A percentile compares a stretch with the other conserved stretches of the same genome.
Conservation (phyloP, 2,797 vertebrate genomes). For the Intellagama lesueurii region DNA sequence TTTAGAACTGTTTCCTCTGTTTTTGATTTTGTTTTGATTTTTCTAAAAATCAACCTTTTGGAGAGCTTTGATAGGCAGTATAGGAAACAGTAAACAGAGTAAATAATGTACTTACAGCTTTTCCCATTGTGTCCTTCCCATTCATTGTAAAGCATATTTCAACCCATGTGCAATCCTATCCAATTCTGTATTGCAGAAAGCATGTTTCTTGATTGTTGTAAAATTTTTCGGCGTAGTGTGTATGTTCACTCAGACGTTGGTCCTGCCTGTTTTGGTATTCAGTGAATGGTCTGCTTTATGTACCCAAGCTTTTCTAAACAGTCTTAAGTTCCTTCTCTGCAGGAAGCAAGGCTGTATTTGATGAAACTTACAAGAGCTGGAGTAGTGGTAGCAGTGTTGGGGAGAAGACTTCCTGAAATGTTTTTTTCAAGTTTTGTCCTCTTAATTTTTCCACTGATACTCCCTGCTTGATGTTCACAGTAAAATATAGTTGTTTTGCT, state of each 20-base stretch:
- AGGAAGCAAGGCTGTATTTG: neutral
- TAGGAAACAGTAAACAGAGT: no score
- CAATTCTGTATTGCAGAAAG: neutral
- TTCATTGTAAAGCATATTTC: neutral
- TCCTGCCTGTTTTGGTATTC: neutral
- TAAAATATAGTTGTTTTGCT: neutral
- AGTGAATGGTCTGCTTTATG: neutral
- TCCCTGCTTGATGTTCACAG: neutral
- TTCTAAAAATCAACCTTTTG: no score
- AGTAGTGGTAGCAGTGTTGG: neutral
- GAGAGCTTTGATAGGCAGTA: no score
- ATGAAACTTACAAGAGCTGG: neutral
- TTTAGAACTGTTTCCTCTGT: no score
- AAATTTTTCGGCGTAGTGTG: neutral
- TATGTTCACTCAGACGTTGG: neutral
- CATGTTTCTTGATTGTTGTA: neutral
- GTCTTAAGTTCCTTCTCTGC: neutral
- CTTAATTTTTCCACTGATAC: neutral
- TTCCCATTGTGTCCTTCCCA: neutral
- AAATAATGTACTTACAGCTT: no score
- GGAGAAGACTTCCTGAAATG: neutral
- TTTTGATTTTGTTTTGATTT: no score
- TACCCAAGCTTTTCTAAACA: neutral
- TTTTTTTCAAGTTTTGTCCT: neutral
- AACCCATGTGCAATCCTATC: neutral